Conservation (phyloP, 2,113 vertebrate genomes). For the Phrynosoma blainvillii region DNA sequence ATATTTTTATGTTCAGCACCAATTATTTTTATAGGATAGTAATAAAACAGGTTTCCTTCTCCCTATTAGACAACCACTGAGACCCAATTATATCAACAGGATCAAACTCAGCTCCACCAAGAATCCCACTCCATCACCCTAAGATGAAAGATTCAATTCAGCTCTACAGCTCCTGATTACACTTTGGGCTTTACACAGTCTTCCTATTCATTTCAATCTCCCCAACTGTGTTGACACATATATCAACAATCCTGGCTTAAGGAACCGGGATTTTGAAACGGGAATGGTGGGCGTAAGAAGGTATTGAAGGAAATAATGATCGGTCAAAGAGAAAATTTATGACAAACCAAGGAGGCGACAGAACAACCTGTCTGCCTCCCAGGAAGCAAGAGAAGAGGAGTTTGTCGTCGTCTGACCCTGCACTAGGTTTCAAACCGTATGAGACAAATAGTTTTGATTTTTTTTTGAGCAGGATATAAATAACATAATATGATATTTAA, state of each 20-base stretch:
- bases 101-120: neutral
- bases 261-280: neutral
- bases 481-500: too few relatives aligned
- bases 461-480: too few relatives aligned
- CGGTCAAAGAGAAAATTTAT: neutral
- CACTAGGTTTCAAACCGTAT: neutral
- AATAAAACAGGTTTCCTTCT: slow-evolving; percentile 22
- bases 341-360: neutral
- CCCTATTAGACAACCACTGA: slow-evolving; percentile 5
- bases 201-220: neutral
- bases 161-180: neutral
- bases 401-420: neutral
- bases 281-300: neutral
- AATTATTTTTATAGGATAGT: slow-evolving; percentile 47
- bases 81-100: neutral
- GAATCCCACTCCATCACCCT: neutral
- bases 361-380: neutral
- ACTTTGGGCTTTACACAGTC: too few relatives aligned
- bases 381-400: neutral
- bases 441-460: too few relatives aligned
- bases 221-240: neutral
- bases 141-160: neutral
- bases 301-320: neutral
- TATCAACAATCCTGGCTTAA: too few relatives aligned
- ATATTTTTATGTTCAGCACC: slow-evolving; percentile 32